Conservation (phyloP, 2,888 invertebrate genomes). For the Tigriopus californicus region DNA sequence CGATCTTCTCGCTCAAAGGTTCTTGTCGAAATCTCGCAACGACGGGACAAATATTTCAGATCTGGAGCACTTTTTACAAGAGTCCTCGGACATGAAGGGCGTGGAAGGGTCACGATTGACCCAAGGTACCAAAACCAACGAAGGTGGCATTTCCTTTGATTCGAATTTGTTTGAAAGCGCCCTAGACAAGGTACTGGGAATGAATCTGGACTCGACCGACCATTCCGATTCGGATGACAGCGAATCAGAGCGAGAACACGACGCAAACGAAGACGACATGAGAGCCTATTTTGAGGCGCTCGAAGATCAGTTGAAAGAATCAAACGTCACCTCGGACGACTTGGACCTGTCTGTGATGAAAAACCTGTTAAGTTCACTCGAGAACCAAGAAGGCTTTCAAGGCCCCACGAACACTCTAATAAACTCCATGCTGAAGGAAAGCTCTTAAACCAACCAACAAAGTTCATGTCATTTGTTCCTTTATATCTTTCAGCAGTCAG, state of each 20-base stretch:
- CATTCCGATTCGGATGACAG: background rate
- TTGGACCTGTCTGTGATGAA: constrained; percentile 1
- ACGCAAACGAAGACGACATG: background rate
- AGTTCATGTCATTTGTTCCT: no score
- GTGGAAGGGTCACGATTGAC: background rate
- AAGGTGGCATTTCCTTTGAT: background rate
- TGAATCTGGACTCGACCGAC: background rate
- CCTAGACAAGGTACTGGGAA: background rate
- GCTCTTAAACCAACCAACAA: background rate
- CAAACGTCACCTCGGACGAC: background rate
- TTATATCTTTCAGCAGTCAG: background rate
- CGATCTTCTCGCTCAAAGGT: background rate
- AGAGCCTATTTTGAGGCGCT: background rate
- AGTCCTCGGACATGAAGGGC: constrained; percentile 8
- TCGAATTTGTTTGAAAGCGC: background rate
- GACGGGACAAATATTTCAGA: no score
- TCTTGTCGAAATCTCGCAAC: no score
- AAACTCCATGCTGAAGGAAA: background rate
- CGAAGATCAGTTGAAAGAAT: background rate
- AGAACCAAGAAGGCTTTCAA: background rate
- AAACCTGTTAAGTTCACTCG: constrained; percentile 4
- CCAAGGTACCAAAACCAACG: background rate
- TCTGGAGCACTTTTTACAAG: background rate
- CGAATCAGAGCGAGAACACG: background rate
- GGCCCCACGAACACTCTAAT: constrained; percentile 9